phyloP scores from a whole-genome alignment of 2,113 vertebrate genomes.

The Tylochromis polylepis region DNA sequence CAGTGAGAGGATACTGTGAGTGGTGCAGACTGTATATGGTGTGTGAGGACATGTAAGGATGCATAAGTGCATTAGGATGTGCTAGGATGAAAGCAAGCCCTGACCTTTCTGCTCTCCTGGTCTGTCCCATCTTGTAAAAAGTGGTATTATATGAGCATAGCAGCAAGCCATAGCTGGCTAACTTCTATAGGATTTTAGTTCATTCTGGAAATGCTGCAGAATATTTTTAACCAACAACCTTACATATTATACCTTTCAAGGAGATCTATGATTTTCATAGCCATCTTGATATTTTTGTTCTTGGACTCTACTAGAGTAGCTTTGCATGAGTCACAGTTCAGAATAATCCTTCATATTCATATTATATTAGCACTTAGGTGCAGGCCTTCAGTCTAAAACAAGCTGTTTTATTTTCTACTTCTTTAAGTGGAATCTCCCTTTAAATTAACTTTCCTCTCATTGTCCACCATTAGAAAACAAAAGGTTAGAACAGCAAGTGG shows the following conservation, averaged over 20 bases:
- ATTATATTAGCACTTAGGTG: background rate
- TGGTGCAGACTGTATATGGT: background rate
- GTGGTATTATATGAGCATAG: too few species aligned
- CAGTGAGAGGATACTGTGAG: background rate
- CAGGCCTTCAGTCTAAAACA: background rate
- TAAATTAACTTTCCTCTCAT: background rate
- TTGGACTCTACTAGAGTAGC: too few species aligned
- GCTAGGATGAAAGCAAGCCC: rapidly evolving
- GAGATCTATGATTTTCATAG: rapidly evolving
- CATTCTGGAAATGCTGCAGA: too few species aligned
- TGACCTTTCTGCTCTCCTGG: background rate
- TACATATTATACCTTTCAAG: background rate
- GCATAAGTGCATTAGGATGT: background rate
- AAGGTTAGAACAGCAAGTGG: background rate
- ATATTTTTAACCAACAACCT: background rate
- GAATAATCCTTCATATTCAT: too few species aligned
- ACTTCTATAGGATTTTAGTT: too few species aligned
- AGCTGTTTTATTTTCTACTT: background rate
- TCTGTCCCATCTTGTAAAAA: too few species aligned
- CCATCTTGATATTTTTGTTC: background rate
- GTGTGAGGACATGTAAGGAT: background rate
- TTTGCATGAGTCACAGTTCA: too few species aligned
- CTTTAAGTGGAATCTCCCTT: background rate
- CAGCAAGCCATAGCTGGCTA: too few species aligned
- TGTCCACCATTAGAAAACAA: rapidly evolving